These are phyloP conservation scores for Syngnathus floridae DNA, from an alignment of 2,113 vertebrate species.

Conservation along the genomic window DNA sequence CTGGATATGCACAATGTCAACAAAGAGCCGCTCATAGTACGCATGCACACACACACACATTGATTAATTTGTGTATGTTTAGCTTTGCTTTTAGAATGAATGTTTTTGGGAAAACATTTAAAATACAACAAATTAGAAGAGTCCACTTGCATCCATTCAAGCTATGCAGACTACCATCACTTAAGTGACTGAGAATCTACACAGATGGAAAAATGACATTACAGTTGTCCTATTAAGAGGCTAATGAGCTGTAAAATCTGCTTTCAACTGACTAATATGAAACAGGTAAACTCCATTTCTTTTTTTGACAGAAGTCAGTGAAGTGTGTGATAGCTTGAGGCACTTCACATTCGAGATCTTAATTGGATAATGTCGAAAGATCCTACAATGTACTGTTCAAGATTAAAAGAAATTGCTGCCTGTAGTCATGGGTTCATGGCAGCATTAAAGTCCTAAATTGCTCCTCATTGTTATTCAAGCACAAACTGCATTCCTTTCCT, in stretches of 20 bases:
- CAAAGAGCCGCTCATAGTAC: constrained; percentile 80
- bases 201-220: background rate
- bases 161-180: background rate
- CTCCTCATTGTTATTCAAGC: background rate
- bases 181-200: background rate
- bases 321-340: background rate
- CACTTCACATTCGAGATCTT: background rate
- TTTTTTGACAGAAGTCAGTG: constrained; percentile 13
- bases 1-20: constrained; percentile 82
- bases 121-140: background rate
- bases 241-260: background rate
- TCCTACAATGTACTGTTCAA: background rate
- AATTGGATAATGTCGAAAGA: background rate
- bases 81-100: background rate
- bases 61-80: background rate
- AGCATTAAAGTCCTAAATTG: background rate
- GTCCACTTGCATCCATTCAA: background rate
- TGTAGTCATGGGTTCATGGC: background rate
- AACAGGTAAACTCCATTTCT: constrained; percentile 13
- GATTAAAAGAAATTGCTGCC: background rate
- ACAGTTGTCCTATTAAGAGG: background rate
- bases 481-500: background rate
- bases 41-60: constrained; percentile 20
- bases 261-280: background rate
- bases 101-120: background rate